Conservation (phyloP, 2,797 vertebrate species). For the Gobio occitaniae region DNA sequence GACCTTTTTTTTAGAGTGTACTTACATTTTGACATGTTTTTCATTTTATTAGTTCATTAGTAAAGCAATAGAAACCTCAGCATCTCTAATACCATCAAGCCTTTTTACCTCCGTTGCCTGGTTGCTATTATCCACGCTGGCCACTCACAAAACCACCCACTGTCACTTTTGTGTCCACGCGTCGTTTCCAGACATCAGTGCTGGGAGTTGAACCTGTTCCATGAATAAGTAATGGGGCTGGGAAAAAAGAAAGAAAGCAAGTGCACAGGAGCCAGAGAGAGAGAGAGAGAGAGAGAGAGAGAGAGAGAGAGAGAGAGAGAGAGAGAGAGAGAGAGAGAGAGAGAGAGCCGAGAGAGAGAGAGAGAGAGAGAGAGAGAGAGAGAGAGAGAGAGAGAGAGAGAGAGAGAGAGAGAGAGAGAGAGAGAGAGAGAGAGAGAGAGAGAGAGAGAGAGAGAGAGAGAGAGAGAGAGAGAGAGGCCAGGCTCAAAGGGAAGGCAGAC, state of each 20-base stretch:
- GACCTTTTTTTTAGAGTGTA: too few relatives aligned
- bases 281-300: constrained; percentile 17
- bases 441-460: constrained; percentile 30
- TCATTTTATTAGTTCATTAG: constrained; percentile 7
- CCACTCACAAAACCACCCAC: constrained; percentile 61
- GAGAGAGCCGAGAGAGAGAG: constrained; percentile 21
- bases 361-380: constrained; percentile 40
- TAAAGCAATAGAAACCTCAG: constrained; percentile 40
- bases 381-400: constrained; percentile 38
- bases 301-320: constrained; percentile 38
- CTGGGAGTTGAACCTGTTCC: constrained; percentile 61
- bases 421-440: constrained; percentile 39
- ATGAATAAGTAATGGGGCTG: constrained; percentile 64
- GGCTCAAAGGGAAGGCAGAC: constrained; percentile 53
- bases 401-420: constrained; percentile 33
- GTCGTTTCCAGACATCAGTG: constrained; percentile 59
- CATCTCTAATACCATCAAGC: constrained; percentile 44
- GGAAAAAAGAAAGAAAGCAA: constrained; percentile 43
- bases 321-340: constrained; percentile 38
- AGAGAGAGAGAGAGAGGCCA: constrained; percentile 35
- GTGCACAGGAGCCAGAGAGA: constrained; percentile 24
- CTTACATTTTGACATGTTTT: neutral
- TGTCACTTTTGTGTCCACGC: constrained; percentile 60
- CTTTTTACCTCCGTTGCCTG: constrained; percentile 22
- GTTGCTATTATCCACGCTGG: constrained; percentile 42